Evolutionary conservation across 2,888 invertebrate genomes (phyloP).

Genomic region (Leptinotarsa tumamoca): DNA sequence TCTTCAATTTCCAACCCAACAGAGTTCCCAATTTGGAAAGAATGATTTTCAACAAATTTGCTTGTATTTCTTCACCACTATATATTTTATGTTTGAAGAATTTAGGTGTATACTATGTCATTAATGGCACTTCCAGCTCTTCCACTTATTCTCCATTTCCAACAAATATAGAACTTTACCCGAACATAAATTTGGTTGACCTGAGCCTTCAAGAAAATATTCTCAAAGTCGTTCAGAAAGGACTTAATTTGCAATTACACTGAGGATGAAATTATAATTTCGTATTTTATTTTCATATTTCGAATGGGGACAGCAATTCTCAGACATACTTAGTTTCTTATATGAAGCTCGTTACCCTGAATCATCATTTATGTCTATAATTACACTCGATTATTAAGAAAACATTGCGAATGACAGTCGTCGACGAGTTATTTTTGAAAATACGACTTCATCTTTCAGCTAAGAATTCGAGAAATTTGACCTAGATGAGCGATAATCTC

Average conservation of each 20-base stretch:
- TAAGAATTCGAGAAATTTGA: slow-evolving; percentile 15
- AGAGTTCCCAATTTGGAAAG: too few relatives aligned
- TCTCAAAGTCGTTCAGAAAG: too few relatives aligned
- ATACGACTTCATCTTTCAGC: slow-evolving; percentile 21
- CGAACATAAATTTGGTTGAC: too few relatives aligned
- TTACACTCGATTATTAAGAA: slow-evolving; percentile 21
- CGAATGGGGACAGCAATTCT: neutral
- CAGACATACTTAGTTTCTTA: neutral
- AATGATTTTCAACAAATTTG: too few relatives aligned
- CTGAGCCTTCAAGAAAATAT: too few relatives aligned
- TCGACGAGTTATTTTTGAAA: slow-evolving; percentile 27
- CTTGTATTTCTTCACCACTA: too few relatives aligned
- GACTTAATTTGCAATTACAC: neutral
- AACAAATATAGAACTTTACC: too few relatives aligned
- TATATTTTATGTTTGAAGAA: too few relatives aligned
- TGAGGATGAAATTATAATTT: neutral
- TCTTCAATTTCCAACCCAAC: too few relatives aligned
- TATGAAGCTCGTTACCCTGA: slow-evolving; percentile 3
- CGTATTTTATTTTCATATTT: slow-evolving; percentile 1
- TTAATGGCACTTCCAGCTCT: too few relatives aligned
- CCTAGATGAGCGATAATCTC: slow-evolving; percentile 1
- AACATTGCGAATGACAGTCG: slow-evolving; percentile 13
- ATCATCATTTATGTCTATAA: slow-evolving; percentile 5
- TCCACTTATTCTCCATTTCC: too few relatives aligned
- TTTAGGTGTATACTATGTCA: too few relatives aligned